Evolutionary conservation across 2,888 invertebrate genomes (phyloP).

Genomic region (Chironomus tentans): DNA sequence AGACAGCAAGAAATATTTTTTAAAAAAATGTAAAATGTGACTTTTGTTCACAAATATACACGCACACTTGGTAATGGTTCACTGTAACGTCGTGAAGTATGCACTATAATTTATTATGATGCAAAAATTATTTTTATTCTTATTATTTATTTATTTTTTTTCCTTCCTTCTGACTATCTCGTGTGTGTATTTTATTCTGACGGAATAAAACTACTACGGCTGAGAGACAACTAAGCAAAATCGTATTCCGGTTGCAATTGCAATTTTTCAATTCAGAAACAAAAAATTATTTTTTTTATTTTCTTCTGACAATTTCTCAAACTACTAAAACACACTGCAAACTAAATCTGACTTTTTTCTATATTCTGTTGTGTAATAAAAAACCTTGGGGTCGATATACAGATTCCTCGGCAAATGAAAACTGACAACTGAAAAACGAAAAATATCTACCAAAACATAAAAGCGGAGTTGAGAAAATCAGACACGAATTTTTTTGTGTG

Average conservation of each 20-base stretch:
- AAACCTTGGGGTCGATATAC: conserved; percentile 26
- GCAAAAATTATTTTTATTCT: too few relatives aligned
- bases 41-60: too few relatives aligned
- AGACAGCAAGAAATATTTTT: too few relatives aligned
- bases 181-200: background rate
- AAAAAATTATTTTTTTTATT: background rate
- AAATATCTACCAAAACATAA: conserved; percentile 26
- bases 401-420: conserved; percentile 26
- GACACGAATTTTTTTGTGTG: background rate
- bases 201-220: conserved; percentile 6
- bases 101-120: too few relatives aligned
- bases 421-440: conserved; percentile 26
- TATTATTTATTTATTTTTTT: too few relatives aligned
- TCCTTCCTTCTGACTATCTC: too few relatives aligned
- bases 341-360: conserved; percentile 22
- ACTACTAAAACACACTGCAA: conserved; percentile 26
- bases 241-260: conserved; percentile 17
- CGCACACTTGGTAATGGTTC: too few relatives aligned
- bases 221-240: conserved; percentile 9
- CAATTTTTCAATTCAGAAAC: conserved; percentile 24
- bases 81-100: too few relatives aligned
- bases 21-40: too few relatives aligned
- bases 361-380: conserved; percentile 25
- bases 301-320: conserved; percentile 1
- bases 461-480: background rate